Conservation (phyloP, 2,888 invertebrate species). For the Eupelmus urozonus region DNA sequence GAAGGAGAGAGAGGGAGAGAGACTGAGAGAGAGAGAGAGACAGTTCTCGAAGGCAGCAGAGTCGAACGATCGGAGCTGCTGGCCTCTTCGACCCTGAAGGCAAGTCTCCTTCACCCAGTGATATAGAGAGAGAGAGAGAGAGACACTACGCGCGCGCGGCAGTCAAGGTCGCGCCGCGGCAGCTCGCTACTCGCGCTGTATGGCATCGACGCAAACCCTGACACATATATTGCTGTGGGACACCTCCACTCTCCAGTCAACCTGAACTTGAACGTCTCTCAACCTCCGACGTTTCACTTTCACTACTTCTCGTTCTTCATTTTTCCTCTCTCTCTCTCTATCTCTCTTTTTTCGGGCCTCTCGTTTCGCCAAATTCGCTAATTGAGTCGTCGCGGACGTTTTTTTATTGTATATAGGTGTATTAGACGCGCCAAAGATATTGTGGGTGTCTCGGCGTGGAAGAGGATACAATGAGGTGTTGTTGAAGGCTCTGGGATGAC, state of each 20-base stretch:
- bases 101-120: slow-evolving; percentile 59
- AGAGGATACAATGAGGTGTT: no score
- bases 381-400: no score
- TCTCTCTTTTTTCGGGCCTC: no score
- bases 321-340: no score
- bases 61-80: slow-evolving; percentile 35
- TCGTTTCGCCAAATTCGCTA: no score
- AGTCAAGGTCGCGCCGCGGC: slow-evolving; percentile 53
- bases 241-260: slow-evolving; percentile 49
- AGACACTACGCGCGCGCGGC: slow-evolving; percentile 52
- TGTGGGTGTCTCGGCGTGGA: no score
- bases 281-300: no score
- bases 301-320: slow-evolving; percentile 40
- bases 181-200: slow-evolving; percentile 11
- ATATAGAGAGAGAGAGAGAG: slow-evolving; percentile 41
- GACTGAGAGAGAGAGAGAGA: background rate
- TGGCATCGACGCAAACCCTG: slow-evolving; percentile 56
- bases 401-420: no score
- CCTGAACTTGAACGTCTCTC: slow-evolving; percentile 48
- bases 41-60: no score
- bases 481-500: no score
- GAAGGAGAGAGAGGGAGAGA: background rate
- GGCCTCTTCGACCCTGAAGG: slow-evolving; percentile 52
- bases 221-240: slow-evolving; percentile 50
- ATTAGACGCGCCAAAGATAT: no score